Conservation (phyloP, 1,140 invertebrate species). For the Sminthurinus signatus region DNA sequence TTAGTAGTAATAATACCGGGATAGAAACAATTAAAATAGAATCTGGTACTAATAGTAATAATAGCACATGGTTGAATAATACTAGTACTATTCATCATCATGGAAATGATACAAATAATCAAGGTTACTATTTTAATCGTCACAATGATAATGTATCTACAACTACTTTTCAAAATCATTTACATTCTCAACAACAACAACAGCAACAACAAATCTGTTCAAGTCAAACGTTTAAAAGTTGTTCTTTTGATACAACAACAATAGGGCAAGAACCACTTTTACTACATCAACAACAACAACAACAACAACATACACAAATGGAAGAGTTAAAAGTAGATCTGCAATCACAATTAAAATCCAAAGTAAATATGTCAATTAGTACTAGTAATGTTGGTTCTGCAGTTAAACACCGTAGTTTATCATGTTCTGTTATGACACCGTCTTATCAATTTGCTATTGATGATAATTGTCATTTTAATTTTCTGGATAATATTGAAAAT, state of each 20-base stretch:
- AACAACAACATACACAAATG: neutral
- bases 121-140: neutral
- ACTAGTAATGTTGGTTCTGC: neutral
- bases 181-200: conserved; percentile 4
- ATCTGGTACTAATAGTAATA: no score
- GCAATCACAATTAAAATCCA: neutral
- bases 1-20: neutral
- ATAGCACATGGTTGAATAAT: neutral
- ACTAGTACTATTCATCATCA: conserved; percentile 1
- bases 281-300: conserved; percentile 3
- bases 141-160: no score
- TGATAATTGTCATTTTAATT: conserved; percentile 5
- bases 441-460: conserved; percentile 17
- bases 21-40: neutral
- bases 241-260: conserved; percentile 28
- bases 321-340: conserved; percentile 21
- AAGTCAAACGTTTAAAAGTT: conserved; percentile 32
- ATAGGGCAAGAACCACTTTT: conserved; percentile 4
- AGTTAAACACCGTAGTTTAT: conserved; percentile 31
- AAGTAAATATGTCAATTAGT: neutral
- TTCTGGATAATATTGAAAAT: conserved; percentile 8
- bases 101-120: neutral
- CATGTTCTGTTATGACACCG: conserved; percentile 24
- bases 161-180: no score
- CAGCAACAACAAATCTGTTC: conserved; percentile 11